A percentile compares a stretch with the other conserved stretches of the same genome.
phyloP scores from a whole-genome alignment of 23 tunicate species.

The Clavelina lepadiformis region DNA sequence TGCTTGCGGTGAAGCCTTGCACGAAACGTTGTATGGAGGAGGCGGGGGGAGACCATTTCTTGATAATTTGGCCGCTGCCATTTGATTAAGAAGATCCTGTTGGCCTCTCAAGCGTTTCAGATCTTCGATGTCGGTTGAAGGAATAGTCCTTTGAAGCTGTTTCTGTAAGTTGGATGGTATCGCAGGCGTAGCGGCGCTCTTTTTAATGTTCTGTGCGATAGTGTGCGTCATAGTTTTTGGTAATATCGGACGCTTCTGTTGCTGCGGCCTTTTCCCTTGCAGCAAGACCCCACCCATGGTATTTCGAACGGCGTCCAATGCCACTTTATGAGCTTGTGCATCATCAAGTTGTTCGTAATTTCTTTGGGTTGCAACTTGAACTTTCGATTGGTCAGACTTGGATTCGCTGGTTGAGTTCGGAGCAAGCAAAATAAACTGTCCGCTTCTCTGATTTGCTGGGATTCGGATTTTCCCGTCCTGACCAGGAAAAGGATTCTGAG shows the following conservation, averaged over 20 bases:
- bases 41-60: too few species aligned
- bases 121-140: too few species aligned
- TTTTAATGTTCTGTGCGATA: too few species aligned
- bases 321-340: slow-evolving; percentile 49
- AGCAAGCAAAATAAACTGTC: slow-evolving; percentile 25
- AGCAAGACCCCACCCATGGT: slow-evolving; percentile 12
- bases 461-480: not conserved
- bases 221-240: slow-evolving; percentile 46
- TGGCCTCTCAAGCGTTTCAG: too few species aligned
- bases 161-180: too few species aligned
- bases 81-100: slow-evolving; percentile 1
- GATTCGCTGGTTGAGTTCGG: not conserved
- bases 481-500: not conserved
- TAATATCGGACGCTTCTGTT: slow-evolving; percentile 34
- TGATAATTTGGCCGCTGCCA: slow-evolving; percentile 29
- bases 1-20: not conserved
- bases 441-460: not conserved
- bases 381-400: not conserved
- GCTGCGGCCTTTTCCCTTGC: slow-evolving; percentile 4
- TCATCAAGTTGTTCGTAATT: slow-evolving; percentile 5
- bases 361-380: not conserved
- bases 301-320: slow-evolving; percentile 45
- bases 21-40: slow-evolving; percentile 4
- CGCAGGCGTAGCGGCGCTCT: too few species aligned
- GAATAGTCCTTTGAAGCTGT: too few species aligned